Conservation (phyloP, 2,797 vertebrate genomes). For the Acridotheres tristis region DNA sequence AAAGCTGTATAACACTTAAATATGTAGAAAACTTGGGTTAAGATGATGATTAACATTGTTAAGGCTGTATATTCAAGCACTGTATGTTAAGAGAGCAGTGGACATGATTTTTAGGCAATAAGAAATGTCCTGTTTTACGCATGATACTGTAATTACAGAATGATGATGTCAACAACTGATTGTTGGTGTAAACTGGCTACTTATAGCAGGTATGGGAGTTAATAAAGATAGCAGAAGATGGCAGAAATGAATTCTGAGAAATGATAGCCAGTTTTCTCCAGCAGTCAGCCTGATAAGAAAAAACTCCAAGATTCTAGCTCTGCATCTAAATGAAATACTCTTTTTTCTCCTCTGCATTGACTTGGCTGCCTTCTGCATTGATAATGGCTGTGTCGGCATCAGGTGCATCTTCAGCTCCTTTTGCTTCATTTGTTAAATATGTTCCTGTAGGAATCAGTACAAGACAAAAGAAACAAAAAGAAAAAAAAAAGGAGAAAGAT, state of each 20-base stretch:
- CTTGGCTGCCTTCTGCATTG: slow-evolving; percentile 98
- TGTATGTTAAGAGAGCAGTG: slow-evolving; percentile 86
- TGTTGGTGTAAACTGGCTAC: slow-evolving; percentile 85
- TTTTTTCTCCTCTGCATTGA: slow-evolving; percentile 99
- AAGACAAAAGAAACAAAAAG: slow-evolving; percentile 14
- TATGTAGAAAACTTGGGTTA: slow-evolving; percentile 81
- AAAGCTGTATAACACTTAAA: slow-evolving; percentile 71
- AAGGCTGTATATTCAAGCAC: slow-evolving; percentile 97
- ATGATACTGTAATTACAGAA: slow-evolving; percentile 80
- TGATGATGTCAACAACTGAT: slow-evolving; percentile 81
- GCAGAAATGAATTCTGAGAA: slow-evolving; percentile 82
- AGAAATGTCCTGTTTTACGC: slow-evolving; percentile 83
- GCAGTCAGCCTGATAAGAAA: slow-evolving; percentile 81
- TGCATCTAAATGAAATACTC: slow-evolving; percentile 99
- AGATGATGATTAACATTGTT: slow-evolving; percentile 83
- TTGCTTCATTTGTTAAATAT: slow-evolving; percentile 99
- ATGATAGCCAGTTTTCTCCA: slow-evolving; percentile 86
- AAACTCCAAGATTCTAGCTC: slow-evolving; percentile 78
- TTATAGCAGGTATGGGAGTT: slow-evolving; percentile 75
- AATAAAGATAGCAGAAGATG: slow-evolving; percentile 78
- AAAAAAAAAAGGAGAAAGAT: background rate
- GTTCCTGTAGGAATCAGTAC: slow-evolving; percentile 83
- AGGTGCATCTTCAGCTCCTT: slow-evolving; percentile 98
- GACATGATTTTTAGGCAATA: slow-evolving; percentile 82
- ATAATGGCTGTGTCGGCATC: slow-evolving; percentile 99